phyloP scores from a whole-genome alignment of 2,888 invertebrate species.

The Cephus runcator region DNA sequence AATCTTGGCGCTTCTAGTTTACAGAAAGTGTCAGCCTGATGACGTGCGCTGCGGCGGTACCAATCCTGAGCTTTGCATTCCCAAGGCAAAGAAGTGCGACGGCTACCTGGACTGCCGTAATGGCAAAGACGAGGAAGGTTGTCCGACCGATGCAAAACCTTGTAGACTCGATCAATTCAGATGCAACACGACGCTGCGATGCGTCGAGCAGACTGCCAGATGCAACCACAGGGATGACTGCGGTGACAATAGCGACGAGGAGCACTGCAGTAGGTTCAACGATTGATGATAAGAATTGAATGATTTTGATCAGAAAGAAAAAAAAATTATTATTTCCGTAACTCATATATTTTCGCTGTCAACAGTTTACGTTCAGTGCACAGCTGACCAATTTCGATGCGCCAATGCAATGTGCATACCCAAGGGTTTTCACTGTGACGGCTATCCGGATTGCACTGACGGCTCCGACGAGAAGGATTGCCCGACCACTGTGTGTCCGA shows the following conservation, averaged over 20 bases:
- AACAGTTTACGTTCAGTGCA: conserved; percentile 89
- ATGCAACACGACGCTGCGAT: conserved; percentile 83
- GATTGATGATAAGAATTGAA: neutral
- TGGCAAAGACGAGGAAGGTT: conserved; percentile 83
- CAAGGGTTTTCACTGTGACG: conserved; percentile 84
- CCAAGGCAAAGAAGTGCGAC: conserved; percentile 90
- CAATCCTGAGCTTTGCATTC: conserved; percentile 82
- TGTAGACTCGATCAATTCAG: conserved; percentile 89
- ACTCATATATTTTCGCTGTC: neutral
- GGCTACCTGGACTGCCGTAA: conserved; percentile 90
- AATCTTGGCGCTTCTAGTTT: conserved; percentile 70
- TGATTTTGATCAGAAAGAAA: neutral
- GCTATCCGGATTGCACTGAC: conserved; percentile 91
- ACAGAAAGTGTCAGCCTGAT: conserved; percentile 86
- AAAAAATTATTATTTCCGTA: neutral
- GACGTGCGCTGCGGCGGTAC: conserved; percentile 86
- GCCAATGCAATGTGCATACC: conserved; percentile 94
- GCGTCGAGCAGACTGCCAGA: conserved; percentile 79
- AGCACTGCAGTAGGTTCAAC: conserved; percentile 81
- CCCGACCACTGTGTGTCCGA: conserved; percentile 87
- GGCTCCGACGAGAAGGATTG: conserved; percentile 91
- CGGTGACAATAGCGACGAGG: conserved; percentile 90
- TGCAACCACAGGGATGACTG: conserved; percentile 94
- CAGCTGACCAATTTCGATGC: conserved; percentile 92
- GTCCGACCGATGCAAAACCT: conserved; percentile 67